These are phyloP conservation scores for Columba guinea DNA, from an alignment of 2,797 vertebrate species.

Conservation along the genomic window DNA sequence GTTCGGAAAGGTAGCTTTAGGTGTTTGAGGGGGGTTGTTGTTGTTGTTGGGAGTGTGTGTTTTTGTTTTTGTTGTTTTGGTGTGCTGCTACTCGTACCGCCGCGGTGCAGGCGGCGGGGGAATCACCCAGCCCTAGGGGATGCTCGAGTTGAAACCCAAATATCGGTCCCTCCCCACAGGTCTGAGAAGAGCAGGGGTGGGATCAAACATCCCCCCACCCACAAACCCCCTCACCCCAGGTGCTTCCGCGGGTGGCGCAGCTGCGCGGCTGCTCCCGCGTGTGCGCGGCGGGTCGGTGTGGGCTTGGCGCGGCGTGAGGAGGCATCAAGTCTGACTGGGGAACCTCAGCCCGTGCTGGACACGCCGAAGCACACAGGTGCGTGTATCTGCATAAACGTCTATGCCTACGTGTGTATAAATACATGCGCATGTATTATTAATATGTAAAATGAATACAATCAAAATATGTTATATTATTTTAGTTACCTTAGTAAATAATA, in stretches of 20 bases:
- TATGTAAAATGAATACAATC: neutral
- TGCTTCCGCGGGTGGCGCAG: neutral
- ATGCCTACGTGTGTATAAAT: no score
- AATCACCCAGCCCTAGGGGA: no score
- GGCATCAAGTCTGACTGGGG: neutral
- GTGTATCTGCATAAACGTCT: no score
- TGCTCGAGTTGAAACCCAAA: neutral
- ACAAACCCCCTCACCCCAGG: no score
- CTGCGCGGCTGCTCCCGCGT: neutral
- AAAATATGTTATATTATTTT: neutral
- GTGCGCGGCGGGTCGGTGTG: accelerated
- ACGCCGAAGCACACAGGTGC: neutral
- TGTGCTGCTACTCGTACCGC: no score
- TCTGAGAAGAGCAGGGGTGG: neutral
- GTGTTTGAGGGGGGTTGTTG: no score
- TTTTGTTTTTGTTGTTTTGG: neutral
- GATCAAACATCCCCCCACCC: no score
- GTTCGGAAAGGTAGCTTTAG: neutral
- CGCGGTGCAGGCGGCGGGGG: no score
- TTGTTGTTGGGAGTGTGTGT: neutral
- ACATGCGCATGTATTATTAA: accelerated
- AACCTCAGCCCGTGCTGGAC: neutral
- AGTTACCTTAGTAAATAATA: neutral
- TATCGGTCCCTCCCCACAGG: neutral
- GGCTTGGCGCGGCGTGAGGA: neutral